A percentile compares a stretch with the other conserved stretches of the same genome.
phyloP scores from a whole-genome alignment of 2,113 vertebrate species.

The Panthera leo region DNA sequence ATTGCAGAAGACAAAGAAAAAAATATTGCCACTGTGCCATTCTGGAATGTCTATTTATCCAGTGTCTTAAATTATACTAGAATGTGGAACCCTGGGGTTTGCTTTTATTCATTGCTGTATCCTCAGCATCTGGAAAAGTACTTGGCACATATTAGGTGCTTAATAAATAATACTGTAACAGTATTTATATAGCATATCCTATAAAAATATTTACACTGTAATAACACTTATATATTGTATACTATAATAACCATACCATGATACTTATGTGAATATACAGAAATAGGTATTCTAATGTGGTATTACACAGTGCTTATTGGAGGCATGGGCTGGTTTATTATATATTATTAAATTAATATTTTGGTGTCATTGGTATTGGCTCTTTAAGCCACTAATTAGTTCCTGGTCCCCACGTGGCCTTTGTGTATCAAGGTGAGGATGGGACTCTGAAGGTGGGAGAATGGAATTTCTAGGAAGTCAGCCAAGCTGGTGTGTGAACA shows the following conservation, averaged over 20 bases:
- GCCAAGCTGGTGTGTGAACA: too few species aligned
- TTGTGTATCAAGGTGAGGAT: not conserved
- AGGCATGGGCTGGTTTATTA: not conserved
- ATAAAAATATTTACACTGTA: not conserved
- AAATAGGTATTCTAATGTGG: not conserved
- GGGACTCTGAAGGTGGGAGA: not conserved
- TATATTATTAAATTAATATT: not conserved
- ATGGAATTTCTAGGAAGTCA: not conserved
- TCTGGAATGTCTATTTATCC: not conserved
- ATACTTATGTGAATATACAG: not conserved
- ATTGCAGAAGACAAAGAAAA: not conserved
- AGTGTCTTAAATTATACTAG: not conserved
- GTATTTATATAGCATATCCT: not conserved
- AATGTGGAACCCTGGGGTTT: not conserved
- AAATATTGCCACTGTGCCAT: not conserved
- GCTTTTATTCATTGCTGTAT: not conserved
- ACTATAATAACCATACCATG: not conserved
- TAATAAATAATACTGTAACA: not conserved
- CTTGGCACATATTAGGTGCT: not conserved
- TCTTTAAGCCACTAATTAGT: not conserved
- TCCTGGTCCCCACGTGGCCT: not conserved
- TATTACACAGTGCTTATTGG: not conserved
- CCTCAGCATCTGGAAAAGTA: not conserved
- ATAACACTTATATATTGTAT: not conserved
- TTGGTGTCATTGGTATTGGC: not conserved